Evolutionary conservation across 1,140 invertebrate genomes (phyloP).

Genomic region (Pogonus chalceus): DNA sequence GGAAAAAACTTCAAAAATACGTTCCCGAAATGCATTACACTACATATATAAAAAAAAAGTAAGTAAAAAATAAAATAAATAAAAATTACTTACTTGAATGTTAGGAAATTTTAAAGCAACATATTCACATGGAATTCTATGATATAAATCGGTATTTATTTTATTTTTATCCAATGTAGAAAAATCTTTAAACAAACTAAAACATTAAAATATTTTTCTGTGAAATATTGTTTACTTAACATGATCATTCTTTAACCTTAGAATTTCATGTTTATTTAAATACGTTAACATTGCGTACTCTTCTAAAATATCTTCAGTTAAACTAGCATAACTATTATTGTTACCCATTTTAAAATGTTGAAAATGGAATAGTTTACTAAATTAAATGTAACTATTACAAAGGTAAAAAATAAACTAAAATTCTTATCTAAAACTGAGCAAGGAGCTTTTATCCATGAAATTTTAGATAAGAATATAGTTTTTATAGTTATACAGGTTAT

Average conservation of each 20-base stretch:
- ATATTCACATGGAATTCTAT: slow-evolving; percentile 38
- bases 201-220: slow-evolving; percentile 18
- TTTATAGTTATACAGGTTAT: too few relatives aligned
- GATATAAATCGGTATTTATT: slow-evolving; percentile 34
- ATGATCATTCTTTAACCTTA: slow-evolving; percentile 35
- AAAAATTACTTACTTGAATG: slow-evolving; percentile 35
- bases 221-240: slow-evolving; percentile 8
- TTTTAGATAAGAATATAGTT: too few relatives aligned
- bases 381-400: too few relatives aligned
- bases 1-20: slow-evolving; percentile 62
- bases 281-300: slow-evolving; percentile 46
- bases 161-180: slow-evolving; percentile 35
- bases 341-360: slow-evolving; percentile 38
- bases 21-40: slow-evolving; percentile 61
- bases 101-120: slow-evolving; percentile 43
- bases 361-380: too few relatives aligned
- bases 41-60: slow-evolving; percentile 32
- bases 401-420: too few relatives aligned
- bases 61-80: too few relatives aligned
- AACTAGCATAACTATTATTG: slow-evolving; percentile 32
- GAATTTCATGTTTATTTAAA: slow-evolving; percentile 44
- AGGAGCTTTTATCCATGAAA: too few relatives aligned
- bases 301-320: slow-evolving; percentile 43
- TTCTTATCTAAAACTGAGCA: too few relatives aligned
- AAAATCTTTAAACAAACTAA: slow-evolving; percentile 45